Evolutionary conservation across 1,140 invertebrate species (phyloP), one percentile per base, ranked within the genome.

Genomic region (Trachelipus rathkii): DNA sequence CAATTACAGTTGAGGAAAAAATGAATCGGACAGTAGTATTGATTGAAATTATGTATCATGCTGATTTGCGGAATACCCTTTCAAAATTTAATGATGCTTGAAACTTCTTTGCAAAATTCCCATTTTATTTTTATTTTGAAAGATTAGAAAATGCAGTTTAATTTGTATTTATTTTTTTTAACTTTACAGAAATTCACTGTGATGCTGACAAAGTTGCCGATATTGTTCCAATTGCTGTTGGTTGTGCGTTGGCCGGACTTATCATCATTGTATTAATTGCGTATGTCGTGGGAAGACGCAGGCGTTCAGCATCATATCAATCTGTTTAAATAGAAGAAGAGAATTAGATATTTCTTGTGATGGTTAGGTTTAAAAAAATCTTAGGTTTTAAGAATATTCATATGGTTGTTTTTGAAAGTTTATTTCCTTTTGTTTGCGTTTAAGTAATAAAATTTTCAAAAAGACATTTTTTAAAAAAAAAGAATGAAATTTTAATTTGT

Each of bases 151-250:
- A 3, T 33, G 33, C 1, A 8, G 1, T 60, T 60, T n/a, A n/a
- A 60, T 60, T 60, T n/a, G n/a, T n/a, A n/a, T 60, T 13, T 15
- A 2, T 19, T 60, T 60, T 3, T 60, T 15, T 8, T 3, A 13
- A 15, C 10, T 8, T 80, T 78, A 10, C 77, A 90, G 92, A 90
- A n/a, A 87, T 90, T 81, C 90, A 93, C 79, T 95, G 93, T 85
- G 86, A 87, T 78, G 86, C 88, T 67, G 89, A 91, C 77, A 79
- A 83, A 15, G 92, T 93, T 24, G 90, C 91, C 10, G 95, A 97
- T 84, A 89, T 95, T 68, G 95, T 98, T 53, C 96, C 96, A n/a
- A 97, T 98, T 83, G 94, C 94, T 71, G 96, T 98, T 71, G 96
- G 96, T 3, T 93, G 92, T 84, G 92, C 93, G 68, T 86, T 98